phyloP scores from a whole-genome alignment of 2,888 invertebrate genomes.

The Eurytoma californica region DNA sequence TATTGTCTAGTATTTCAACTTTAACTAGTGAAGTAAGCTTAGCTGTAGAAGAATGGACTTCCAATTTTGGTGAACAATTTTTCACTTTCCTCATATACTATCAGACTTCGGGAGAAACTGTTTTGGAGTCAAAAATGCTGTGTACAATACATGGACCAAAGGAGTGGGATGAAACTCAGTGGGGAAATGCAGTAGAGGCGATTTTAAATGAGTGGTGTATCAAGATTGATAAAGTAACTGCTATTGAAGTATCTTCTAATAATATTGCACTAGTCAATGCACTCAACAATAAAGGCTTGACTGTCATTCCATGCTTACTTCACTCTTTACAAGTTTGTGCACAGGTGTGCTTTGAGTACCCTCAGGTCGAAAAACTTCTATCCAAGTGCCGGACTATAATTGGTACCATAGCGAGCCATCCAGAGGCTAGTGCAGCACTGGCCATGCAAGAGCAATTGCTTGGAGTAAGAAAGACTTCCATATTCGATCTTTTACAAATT shows the following conservation, averaged over 20 bases:
- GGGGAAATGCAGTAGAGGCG: slow-evolving; percentile 71
- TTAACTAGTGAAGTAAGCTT: slow-evolving; percentile 71
- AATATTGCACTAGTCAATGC: slow-evolving; percentile 69
- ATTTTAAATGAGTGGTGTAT: slow-evolving; percentile 74
- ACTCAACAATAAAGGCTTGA: slow-evolving; percentile 68
- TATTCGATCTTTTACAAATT: slow-evolving; percentile 11
- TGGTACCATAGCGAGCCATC: slow-evolving; percentile 70
- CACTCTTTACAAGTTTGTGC: slow-evolving; percentile 74
- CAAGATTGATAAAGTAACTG: slow-evolving; percentile 72
- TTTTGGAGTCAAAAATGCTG: slow-evolving; percentile 73
- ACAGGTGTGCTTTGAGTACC: slow-evolving; percentile 72
- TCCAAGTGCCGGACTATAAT: slow-evolving; percentile 73
- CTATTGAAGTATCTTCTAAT: slow-evolving; percentile 72
- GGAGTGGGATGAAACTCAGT: slow-evolving; percentile 72
- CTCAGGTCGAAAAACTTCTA: slow-evolving; percentile 71
- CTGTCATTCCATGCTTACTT: slow-evolving; percentile 75
- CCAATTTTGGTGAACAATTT: slow-evolving; percentile 71
- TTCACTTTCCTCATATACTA: slow-evolving; percentile 75
- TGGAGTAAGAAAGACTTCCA: slow-evolving; percentile 62
- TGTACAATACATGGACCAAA: slow-evolving; percentile 73
- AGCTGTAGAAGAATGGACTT: slow-evolving; percentile 75
- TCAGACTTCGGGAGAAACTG: slow-evolving; percentile 71
- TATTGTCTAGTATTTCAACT: slow-evolving; percentile 66
- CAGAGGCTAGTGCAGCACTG: slow-evolving; percentile 68
- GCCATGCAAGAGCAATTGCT: slow-evolving; percentile 72